phyloP scores from a whole-genome alignment of 2,888 invertebrate species.

The Agonopterix heracliana region DNA sequence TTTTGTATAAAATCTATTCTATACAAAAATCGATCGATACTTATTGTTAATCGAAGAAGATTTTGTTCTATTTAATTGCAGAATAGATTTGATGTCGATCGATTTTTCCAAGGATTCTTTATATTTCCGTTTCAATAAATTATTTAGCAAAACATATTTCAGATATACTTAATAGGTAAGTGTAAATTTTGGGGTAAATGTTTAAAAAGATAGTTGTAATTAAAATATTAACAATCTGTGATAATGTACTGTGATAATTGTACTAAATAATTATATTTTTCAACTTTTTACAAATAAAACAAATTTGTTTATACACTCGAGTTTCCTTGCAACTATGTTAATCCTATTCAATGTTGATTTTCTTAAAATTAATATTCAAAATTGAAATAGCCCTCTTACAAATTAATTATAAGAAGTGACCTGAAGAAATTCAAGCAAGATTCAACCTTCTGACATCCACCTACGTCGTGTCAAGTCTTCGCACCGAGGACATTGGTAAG shows the following conservation, averaged over 20 bases:
- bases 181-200: too few species aligned
- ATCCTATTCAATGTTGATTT: not conserved
- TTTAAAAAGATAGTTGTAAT: too few species aligned
- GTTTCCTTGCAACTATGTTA: not conserved
- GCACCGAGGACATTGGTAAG: constrained; percentile 35
- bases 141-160: too few species aligned
- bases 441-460: not conserved
- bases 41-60: not conserved
- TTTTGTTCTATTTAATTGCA: not conserved
- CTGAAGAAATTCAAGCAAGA: not conserved
- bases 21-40: too few species aligned
- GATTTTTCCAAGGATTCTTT: too few species aligned
- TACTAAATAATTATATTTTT: not conserved
- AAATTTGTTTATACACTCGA: not conserved
- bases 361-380: not conserved
- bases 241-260: constrained; percentile 10
- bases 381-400: not conserved
- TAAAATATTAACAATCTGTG: constrained; percentile 5
- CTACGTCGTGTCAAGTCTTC: constrained; percentile 6
- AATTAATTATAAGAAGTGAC: constrained; percentile 11
- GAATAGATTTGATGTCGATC: too few species aligned
- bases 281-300: not conserved
- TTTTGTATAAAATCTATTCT: too few species aligned
- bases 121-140: too few species aligned
- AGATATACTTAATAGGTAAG: too few species aligned